Evolutionary conservation across 2,888 invertebrate species (phyloP), one percentile per base, ranked within the genome.

Genomic region (Mimachlamys varia): DNA sequence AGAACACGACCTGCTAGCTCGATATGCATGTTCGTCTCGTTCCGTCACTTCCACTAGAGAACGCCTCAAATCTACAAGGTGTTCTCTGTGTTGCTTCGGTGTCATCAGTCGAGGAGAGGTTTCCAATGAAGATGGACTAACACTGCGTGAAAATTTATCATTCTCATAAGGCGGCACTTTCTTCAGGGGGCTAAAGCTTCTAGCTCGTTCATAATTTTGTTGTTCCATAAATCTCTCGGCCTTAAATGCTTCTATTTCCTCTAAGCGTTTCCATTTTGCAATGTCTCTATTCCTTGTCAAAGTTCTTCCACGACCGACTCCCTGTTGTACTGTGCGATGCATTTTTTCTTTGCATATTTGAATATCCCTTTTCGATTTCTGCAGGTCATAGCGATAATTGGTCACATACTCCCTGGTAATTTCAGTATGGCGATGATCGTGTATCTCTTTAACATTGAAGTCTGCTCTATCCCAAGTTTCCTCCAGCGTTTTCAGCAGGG

Each of bases 171-270:
- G 89, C 89, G 91, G 90, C 22, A 90, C 88, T 27, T 91, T 92
- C 50, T 91, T 92, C 17, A 91, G 55, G 62, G 94, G 93, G 50
- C 92, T 93, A 22, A 89, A 38, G 19, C 93, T 91, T 90, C 93
- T 92, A 10, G 93, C 92, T 89, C 94, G 93, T 62, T 93, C 93
- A 92, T 94, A 93, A 49, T 93, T 93, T 89, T 93, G 93, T 88
- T 95, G 94, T 90, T 96, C 96, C 89, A 95, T 90, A 91, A 94
- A 89, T 89, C 96, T 93, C 93, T 96, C 96, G 15, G 95, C 91
- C 90, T 94, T 96, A 92, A 96, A 96, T 12, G 96, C 95, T 92
- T 96, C 96, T 50, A 96, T 94, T 89, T 95, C 94, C 38, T 96
- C 95, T 38, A 94, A 94, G 88, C 96, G 92, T 50, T 93, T 93